These are phyloP conservation scores for Enteromius afrohamiltoni DNA, from an alignment of 2,797 vertebrate species.

Conservation along the genomic window DNA sequence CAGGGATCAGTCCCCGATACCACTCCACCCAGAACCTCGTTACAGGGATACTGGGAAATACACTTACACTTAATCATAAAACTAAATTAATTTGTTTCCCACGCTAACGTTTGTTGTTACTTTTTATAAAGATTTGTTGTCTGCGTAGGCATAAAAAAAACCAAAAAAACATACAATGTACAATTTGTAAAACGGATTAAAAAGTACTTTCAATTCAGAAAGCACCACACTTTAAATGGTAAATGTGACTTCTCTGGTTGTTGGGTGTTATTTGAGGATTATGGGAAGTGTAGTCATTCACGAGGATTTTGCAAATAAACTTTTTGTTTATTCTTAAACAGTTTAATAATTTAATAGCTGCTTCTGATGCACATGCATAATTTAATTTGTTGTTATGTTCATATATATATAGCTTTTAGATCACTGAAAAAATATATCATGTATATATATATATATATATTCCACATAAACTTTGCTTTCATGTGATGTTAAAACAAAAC, in stretches of 20 bases:
- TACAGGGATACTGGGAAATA: neutral
- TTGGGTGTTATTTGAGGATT: neutral
- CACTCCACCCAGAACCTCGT: neutral
- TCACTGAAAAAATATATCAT: no score
- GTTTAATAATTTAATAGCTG: neutral
- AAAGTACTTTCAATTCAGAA: neutral
- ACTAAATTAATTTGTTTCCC: neutral
- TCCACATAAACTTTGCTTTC: neutral
- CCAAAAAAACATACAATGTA: no score
- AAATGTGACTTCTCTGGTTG: neutral
- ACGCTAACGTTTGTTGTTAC: neutral
- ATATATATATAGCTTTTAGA: neutral
- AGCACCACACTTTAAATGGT: neutral
- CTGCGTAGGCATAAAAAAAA: neutral
- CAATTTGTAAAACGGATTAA: neutral
- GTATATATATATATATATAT: no score
- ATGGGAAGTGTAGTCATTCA: neutral
- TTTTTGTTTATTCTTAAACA: neutral
- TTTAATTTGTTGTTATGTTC: neutral
- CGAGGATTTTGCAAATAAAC: neutral
- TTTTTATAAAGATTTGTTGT: neutral
- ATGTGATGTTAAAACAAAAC: neutral
- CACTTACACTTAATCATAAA: neutral
- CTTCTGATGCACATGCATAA: neutral
- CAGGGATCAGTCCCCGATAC: neutral